Conservation (phyloP, 2,888 invertebrate genomes). For the Metopia argyrocephala region DNA sequence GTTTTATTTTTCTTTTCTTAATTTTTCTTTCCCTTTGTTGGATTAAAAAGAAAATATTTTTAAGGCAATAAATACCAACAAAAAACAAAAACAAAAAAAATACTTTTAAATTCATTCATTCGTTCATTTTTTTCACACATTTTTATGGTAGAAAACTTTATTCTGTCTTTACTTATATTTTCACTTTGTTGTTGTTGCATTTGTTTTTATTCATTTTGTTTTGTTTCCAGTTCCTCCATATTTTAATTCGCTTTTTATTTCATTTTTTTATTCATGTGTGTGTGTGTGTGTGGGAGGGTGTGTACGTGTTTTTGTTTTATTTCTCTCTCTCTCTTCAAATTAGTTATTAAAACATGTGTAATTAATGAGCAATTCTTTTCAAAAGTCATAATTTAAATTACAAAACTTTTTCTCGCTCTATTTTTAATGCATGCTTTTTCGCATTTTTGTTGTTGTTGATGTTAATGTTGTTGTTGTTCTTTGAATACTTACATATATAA, state of each 20-base stretch:
- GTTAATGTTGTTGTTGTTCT: not conserved
- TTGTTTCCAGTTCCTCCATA: not conserved
- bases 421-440: conserved; percentile 15
- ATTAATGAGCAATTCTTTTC: conserved; percentile 54
- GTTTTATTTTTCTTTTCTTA: not conserved
- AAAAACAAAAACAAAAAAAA: not conserved
- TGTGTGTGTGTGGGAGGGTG: too few species aligned
- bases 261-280: not conserved
- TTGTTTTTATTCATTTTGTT: not conserved
- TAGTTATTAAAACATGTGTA: conserved; percentile 64
- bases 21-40: not conserved
- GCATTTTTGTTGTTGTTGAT: conserved; percentile 10
- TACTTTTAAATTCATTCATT: not conserved
- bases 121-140: not conserved
- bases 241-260: conserved; percentile 26
- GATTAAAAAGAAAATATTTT: too few species aligned
- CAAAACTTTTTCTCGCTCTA: conserved; percentile 46
- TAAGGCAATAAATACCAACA: not conserved
- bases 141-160: not conserved
- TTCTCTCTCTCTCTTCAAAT: conserved; percentile 16
- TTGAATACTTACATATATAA: too few species aligned
- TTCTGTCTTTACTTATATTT: not conserved
- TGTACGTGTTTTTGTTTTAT: not conserved
- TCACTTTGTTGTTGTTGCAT: not conserved
- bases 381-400: conserved; percentile 61